These are phyloP conservation scores for Camponotus fellah DNA, from an alignment of 2,888 invertebrate species.

Conservation along the genomic window DNA sequence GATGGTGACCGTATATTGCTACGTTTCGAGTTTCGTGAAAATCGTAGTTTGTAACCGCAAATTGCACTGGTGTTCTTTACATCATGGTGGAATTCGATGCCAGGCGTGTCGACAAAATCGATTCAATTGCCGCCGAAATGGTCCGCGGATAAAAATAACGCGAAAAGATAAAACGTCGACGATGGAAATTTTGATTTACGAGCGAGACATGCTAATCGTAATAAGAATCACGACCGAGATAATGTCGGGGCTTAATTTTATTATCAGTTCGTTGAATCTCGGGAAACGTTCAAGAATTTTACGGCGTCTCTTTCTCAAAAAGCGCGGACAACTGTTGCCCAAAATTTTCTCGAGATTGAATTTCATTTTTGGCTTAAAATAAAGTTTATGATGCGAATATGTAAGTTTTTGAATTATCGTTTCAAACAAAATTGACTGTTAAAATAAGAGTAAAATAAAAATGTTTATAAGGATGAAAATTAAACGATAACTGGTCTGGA, in stretches of 20 bases:
- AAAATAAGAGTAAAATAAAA: too few relatives aligned
- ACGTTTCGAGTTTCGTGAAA: constrained; percentile 30
- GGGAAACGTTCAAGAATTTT: too few relatives aligned
- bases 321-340: too few relatives aligned
- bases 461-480: too few relatives aligned
- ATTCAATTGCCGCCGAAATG: constrained; percentile 37
- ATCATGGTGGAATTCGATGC: constrained; percentile 33
- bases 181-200: constrained; percentile 41
- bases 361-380: too few relatives aligned
- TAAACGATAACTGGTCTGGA: too few relatives aligned
- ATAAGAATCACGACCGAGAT: constrained; percentile 20
- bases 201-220: constrained; percentile 29
- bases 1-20: background rate
- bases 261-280: constrained; percentile 23
- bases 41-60: constrained; percentile 17
- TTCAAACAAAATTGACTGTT: too few relatives aligned
- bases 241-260: constrained; percentile 16
- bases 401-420: too few relatives aligned
- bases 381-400: too few relatives aligned
- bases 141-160: constrained; percentile 42
- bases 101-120: constrained; percentile 38
- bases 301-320: too few relatives aligned
- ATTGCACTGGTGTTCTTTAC: constrained; percentile 18
- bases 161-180: constrained; percentile 28
- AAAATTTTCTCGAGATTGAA: too few relatives aligned